Conservation (phyloP, 1,140 invertebrate genomes). For the Oryctes rhinoceros region DNA sequence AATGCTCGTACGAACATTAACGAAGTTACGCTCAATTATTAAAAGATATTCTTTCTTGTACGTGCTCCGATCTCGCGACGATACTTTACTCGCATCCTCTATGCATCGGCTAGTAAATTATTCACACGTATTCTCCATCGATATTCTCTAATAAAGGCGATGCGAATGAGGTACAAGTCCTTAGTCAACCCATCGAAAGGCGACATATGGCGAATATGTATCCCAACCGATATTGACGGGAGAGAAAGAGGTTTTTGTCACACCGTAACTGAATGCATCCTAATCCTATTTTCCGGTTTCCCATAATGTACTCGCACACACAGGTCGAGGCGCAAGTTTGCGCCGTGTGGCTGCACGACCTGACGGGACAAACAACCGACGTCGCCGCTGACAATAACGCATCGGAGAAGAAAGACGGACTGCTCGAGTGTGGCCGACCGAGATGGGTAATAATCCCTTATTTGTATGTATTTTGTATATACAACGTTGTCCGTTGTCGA, state of each 20-base stretch:
- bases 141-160: no score
- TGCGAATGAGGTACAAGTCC: no score
- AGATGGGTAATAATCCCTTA: neutral
- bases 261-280: constrained; percentile 27
- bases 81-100: no score
- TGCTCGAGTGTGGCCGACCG: constrained; percentile 16
- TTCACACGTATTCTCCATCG: no score
- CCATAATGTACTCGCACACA: constrained; percentile 2
- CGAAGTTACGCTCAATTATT: no score
- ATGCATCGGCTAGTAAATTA: no score
- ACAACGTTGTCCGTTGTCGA: constrained; percentile 16
- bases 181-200: neutral
- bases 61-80: no score
- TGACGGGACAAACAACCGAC: neutral
- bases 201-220: constrained; percentile 14
- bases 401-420: neutral
- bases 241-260: constrained; percentile 10
- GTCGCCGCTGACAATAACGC: neutral
- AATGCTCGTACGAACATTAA: no score
- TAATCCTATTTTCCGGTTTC: constrained; percentile 36
- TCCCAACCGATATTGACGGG: neutral
- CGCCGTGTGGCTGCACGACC: neutral
- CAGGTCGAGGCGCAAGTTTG: neutral
- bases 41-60: no score
- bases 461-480: constrained; percentile 27